Evolutionary conservation across 2,113 vertebrate genomes (phyloP), one percentile per base, ranked within the genome.

Genomic region (Gasterosteus aculeatus): DNA sequence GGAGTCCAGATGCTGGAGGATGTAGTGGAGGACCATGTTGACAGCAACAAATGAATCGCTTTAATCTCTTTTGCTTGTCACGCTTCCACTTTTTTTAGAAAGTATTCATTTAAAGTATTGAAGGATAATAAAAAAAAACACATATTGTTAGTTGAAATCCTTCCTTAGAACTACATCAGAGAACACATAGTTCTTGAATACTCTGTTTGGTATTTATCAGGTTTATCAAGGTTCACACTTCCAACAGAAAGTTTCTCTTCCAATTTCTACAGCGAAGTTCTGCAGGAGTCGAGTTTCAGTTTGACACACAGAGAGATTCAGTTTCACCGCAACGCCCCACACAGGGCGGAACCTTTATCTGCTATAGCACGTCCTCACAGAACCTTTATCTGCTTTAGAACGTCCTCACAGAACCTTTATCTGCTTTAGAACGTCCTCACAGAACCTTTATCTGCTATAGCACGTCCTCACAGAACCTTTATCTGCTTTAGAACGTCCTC

Each of bases 211-310:
- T 29, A 12, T 19, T 33, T 29, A 41, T 10, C 2, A 0, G 10
- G 29, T 42, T 71, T 47, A 22, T 67, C 22, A 5, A 18, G 29
- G 29, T 68, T 81, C 51, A 7, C 14, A 39, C 47, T 56, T 60
- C 31, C 74, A 66, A 75, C 78, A 81, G 58, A 85, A 73, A 57
- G 58, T 65, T 77, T 56, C 35, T 68, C 26, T 44, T 80, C 10
- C 4, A 62, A 78, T 81, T 75, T 82, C 79, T 77, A 47, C 54
- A 62, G 61, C 7, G n/a, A 51, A 3, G 42, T 75, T 70, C 61
- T 63, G 64, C 58, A 54, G 78, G 82, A 74, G 76, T 88, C 71
- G 0, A 56, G 78, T 88, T 85, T 84, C 89, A 86, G 73, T 57
- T 41, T 15, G 74, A 81, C n/a, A 79, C 62, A 69, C 35, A 31